Conservation (phyloP, 2,797 vertebrate genomes). For the Neomorphus geoffroyi region DNA sequence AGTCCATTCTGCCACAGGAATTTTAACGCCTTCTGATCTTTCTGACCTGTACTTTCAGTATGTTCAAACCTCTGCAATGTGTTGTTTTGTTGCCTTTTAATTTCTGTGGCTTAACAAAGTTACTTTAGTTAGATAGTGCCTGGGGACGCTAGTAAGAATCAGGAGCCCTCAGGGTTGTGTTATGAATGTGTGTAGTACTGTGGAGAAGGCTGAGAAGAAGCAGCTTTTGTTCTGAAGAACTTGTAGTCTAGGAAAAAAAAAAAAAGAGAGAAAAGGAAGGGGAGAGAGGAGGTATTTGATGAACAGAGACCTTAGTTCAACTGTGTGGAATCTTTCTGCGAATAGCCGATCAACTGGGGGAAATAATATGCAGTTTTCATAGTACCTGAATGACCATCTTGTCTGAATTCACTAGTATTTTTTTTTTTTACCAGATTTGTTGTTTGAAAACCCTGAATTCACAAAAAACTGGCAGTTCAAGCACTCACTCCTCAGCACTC, state of each 20-base stretch:
- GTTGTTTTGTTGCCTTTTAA: neutral
- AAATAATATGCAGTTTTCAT: neutral
- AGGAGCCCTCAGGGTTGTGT: neutral
- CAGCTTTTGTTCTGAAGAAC: neutral
- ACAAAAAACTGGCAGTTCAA: neutral
- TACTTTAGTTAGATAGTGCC: neutral
- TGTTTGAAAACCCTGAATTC: neutral
- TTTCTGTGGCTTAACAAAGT: neutral
- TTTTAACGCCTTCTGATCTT: neutral
- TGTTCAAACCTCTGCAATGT: neutral
- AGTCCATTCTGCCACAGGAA: neutral
- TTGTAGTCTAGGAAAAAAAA: neutral
- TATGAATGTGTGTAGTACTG: neutral
- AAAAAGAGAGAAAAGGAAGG: neutral
- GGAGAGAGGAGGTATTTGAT: neutral
- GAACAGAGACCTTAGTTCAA: neutral
- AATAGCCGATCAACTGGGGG: neutral
- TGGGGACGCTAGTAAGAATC: neutral
- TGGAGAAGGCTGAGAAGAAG: neutral
- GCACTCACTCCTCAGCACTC: neutral
- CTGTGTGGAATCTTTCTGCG: neutral
- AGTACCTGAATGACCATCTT: neutral
- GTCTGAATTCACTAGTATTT: neutral
- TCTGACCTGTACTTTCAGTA: neutral
- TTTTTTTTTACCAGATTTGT: neutral